Evolutionary conservation across 2,113 vertebrate species (phyloP), one percentile per base, ranked within the genome.

Genomic region (Campylomormyrus tamandua): DNA sequence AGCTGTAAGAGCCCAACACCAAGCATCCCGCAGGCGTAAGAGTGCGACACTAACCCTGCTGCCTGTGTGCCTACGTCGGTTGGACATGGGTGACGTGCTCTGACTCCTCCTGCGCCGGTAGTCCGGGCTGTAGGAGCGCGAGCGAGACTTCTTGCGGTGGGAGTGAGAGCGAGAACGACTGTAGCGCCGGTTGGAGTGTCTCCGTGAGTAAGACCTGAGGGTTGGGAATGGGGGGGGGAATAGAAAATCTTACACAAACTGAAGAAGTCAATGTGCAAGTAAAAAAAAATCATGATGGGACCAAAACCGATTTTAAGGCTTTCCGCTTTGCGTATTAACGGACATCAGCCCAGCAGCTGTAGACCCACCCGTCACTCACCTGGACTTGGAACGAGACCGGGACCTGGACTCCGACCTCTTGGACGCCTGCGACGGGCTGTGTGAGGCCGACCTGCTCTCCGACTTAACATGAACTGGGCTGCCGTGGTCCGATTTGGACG

Each of bases 71-170:
- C 95, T 95, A 91, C 96, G 96, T 35, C 97, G 95, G 94, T 96
- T 98, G 49, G 97, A 98, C 96, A 96, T 97, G 8, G 98, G 97
- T 49, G 98, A 99, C 46, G 96, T 96, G 92, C 97, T 99, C 90
- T 96, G 96, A 94, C 97, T 98, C 92, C 96, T 97, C 91, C 95
- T 96, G 80, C 97, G 96, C 0, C 96, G 96, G 92, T 97, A 97
- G 3, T 98, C 97, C 10, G 97, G 97, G 0, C 96, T 97, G 88
- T 97, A 97, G 0, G 97, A 98, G 90, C 96, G 97, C 92, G 97
- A 98, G 90, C 96, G 97, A 91, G 97, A 98, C 89, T 97, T 97
- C 90, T 96, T 97, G 91, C 95, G 96, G 31, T 97, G 95, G 90
- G 97, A 97, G 91, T 96, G 95, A 74, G 98, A 98, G 58, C 95